phyloP scores from a whole-genome alignment of 53 echinoderm and acorn worm species.

The Arbacia lixula region DNA sequence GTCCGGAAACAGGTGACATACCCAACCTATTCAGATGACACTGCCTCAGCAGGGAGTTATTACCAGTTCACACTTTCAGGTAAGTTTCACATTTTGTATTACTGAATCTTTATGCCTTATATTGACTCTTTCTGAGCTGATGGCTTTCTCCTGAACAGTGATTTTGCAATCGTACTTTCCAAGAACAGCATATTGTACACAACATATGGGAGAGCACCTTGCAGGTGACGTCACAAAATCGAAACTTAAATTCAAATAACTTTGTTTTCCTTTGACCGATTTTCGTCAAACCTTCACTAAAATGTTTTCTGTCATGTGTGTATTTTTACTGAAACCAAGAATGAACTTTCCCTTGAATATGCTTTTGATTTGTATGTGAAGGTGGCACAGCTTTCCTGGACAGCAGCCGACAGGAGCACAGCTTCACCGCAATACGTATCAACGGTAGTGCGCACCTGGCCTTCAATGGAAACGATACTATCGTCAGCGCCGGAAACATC shows the following conservation, averaged over 20 bases:
- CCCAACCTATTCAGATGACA: constrained; percentile 67
- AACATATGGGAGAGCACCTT: neutral
- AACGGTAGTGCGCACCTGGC: constrained; percentile 84
- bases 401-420: constrained; percentile 56
- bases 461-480: constrained; percentile 69
- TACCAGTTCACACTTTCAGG: constrained; percentile 76
- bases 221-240: too few relatives aligned
- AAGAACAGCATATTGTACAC: too few relatives aligned
- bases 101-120: too few relatives aligned
- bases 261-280: too few relatives aligned
- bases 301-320: too few relatives aligned
- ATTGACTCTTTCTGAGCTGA: too few relatives aligned
- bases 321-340: too few relatives aligned
- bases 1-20: constrained; percentile 63
- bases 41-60: constrained; percentile 79
- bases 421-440: constrained; percentile 83
- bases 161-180: too few relatives aligned
- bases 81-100: too few relatives aligned
- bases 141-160: too few relatives aligned
- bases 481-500: constrained; percentile 62
- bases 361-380: neutral
- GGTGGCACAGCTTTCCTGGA: constrained; percentile 81
- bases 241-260: too few relatives aligned
- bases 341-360: neutral
- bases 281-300: too few relatives aligned